phyloP scores from a whole-genome alignment of 2,888 invertebrate species.

The Notocelia uddmanniana region DNA sequence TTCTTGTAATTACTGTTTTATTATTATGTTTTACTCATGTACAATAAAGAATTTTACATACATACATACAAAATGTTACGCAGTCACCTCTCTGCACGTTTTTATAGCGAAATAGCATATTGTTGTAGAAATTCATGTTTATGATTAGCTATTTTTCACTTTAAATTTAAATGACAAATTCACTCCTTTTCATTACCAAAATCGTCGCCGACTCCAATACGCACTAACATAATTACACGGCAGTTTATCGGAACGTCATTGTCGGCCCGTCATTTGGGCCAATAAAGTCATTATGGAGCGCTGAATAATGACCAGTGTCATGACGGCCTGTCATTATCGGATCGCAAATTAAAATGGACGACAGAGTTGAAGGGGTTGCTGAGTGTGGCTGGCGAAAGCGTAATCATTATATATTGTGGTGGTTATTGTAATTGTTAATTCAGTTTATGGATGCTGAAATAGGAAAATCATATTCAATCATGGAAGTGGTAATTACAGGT shows the following conservation, averaged over 20 bases:
- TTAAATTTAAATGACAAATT: background rate
- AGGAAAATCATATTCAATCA: too few species aligned
- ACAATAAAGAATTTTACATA: too few species aligned
- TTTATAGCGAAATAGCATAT: too few species aligned
- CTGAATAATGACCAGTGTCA: constrained; percentile 32
- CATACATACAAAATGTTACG: too few species aligned
- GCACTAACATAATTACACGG: constrained; percentile 16
- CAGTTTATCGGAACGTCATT: constrained; percentile 27
- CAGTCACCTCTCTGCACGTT: too few species aligned
- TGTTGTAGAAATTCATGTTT: too few species aligned
- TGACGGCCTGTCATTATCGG: constrained; percentile 26
- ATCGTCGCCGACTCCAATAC: background rate
- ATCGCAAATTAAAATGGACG: constrained; percentile 21
- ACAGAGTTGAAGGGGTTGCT: background rate
- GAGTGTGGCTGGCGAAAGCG: background rate
- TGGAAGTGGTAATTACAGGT: too few species aligned
- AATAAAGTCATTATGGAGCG: constrained; percentile 37
- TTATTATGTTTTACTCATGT: too few species aligned
- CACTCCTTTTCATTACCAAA: background rate
- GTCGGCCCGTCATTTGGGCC: constrained; percentile 35
- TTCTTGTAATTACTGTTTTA: too few species aligned
- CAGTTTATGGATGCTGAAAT: too few species aligned
- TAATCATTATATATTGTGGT: background rate
- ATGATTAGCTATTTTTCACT: too few species aligned
- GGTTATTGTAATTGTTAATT: background rate